phyloP scores from a whole-genome alignment of 2,888 invertebrate species.

The Hypercompe scribonia region DNA sequence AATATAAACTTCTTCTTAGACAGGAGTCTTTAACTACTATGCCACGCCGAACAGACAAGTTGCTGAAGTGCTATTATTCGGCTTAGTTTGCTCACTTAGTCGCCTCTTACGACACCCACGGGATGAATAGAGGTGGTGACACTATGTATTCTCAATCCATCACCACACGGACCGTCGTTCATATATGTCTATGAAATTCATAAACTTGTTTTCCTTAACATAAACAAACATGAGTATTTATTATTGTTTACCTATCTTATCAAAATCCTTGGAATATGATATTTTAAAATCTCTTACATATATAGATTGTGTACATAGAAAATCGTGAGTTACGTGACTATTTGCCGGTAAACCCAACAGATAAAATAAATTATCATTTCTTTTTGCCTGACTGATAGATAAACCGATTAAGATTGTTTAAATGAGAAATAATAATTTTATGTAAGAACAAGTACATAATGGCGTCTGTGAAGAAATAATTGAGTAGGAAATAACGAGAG shows the following conservation, averaged over 20 bases:
- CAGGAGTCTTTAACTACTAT: too few relatives aligned
- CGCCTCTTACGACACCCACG: too few relatives aligned
- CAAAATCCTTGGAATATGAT: conserved; percentile 18
- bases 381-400: neutral
- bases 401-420: neutral
- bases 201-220: neutral
- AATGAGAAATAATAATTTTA: neutral
- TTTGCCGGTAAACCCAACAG: neutral
- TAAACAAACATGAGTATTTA: neutral
- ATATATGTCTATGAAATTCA: neutral
- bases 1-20: too few relatives aligned
- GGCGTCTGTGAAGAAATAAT: neutral
- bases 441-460: neutral
- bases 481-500: neutral
- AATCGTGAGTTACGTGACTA: conserved; percentile 8
- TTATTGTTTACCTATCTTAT: conserved; percentile 19
- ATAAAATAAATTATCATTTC: neutral
- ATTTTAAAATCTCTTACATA: neutral
- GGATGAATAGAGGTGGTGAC: too few relatives aligned
- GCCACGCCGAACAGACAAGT: too few relatives aligned
- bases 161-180: neutral
- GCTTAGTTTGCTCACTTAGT: too few relatives aligned
- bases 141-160: too few relatives aligned
- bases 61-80: too few relatives aligned
- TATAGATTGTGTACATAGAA: neutral